Evolutionary conservation across 2,888 invertebrate genomes (phyloP), one percentile per base, ranked within the genome.

Genomic region (Ceriagrion tenellum): DNA sequence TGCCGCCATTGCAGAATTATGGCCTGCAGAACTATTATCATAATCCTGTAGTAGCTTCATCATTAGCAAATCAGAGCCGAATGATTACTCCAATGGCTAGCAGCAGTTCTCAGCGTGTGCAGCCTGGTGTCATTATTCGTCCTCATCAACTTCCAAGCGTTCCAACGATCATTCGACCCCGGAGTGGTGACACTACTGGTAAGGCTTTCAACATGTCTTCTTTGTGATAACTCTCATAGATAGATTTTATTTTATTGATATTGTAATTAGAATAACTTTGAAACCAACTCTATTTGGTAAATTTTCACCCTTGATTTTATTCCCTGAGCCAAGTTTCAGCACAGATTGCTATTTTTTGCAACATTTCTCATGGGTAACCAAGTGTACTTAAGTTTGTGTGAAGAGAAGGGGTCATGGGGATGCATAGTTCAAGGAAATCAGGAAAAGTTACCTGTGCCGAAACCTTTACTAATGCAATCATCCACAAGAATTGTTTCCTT

Each of bases 11-110:
- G 18, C 26, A 35, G 20, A 69, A 69, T 6, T 47, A 74, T 69
- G 35, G 47, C 47, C n/a, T 69, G 35, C 69, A 74, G 40, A 93
- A 93, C 47, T 93, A 93, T 47, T n/a, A n/a, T n/a, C 74, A 74
- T 20, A 93, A 59, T 69, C 69, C 93, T 47, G 47, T 63, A 20
- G 12, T 93, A 23, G 23, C 69, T 74, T n/a, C 69, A 47, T 74
- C 93, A 23, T 74, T n/a, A 26, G 69, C 40, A n/a, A 69, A 63
- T n/a, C 40, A n/a, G 4, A 26, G 8, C 16, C 12, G 47, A 74
- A n/a, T 47, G 2, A 69, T 26, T 30, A 40, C 12, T 35, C 63
- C 40, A 69, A 74, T 93, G 26, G 47, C 35, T 47, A 47, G 40
- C 69, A 93, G 26, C 69, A 69, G 16, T 16, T 74, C 93, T 13